phyloP scores from a whole-genome alignment of 2,797 vertebrate genomes.

The Caiman crocodilus region DNA sequence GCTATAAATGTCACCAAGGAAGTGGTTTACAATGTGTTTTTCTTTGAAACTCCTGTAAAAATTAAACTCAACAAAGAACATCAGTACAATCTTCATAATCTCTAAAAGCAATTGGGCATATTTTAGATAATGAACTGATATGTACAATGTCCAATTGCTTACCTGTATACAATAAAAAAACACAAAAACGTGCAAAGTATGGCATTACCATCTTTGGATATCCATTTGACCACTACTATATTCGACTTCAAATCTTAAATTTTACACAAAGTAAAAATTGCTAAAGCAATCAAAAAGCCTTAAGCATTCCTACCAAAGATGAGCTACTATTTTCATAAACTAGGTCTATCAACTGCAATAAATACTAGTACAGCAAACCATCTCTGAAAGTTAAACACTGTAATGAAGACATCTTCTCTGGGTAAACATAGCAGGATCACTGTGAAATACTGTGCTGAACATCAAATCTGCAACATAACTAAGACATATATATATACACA shows the following conservation, averaged over 20 bases:
- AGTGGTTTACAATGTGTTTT: neutral
- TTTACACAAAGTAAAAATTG: neutral
- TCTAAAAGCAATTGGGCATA: conserved; percentile 15
- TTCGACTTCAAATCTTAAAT: neutral
- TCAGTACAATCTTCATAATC: neutral
- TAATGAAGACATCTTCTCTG: neutral
- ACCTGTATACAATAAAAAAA: conserved; percentile 64
- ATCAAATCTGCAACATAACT: neutral
- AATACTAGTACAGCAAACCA: neutral
- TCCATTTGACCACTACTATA: neutral
- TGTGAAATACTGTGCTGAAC: neutral
- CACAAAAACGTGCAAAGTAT: conserved; percentile 48
- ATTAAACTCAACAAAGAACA: neutral
- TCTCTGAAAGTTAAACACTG: conserved; percentile 6
- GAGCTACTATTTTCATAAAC: conserved; percentile 3
- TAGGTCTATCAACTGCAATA: neutral
- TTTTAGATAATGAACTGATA: conserved; percentile 12
- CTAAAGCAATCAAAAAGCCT: neutral
- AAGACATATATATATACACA: neutral
- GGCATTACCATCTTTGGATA: conserved; percentile 40
- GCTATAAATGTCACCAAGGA: neutral
- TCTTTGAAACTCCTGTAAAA: neutral
- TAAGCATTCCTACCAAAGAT: conserved; percentile 1
- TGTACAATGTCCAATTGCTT: conserved; percentile 67
- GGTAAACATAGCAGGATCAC: neutral